Percentiles rank a stretch among this genome's conserved stretches.
Conservation (phyloP, 2,113 vertebrate genomes). For the Elephantulus edwardii region DNA sequence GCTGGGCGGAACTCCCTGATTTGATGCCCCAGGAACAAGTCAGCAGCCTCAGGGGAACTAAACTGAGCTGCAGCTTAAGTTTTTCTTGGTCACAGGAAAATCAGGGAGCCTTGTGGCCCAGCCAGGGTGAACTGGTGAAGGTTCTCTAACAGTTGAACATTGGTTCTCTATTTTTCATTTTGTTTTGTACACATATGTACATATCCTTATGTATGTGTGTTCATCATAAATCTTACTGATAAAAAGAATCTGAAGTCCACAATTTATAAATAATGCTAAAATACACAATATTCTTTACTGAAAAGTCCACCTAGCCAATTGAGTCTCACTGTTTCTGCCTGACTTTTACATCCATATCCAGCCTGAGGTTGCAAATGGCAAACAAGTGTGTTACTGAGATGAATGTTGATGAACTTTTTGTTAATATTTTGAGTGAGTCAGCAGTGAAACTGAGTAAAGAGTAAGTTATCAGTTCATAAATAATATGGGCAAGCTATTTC, state of each 20-base stretch:
- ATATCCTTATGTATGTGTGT: not conserved
- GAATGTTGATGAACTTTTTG: not conserved
- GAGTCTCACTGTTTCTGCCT: not conserved
- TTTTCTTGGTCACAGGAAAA: not conserved
- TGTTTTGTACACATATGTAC: not conserved
- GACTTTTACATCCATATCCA: not conserved
- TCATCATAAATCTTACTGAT: not conserved
- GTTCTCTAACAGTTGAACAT: not conserved
- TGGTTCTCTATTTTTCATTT: too few species aligned
- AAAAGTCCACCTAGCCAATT: not conserved
- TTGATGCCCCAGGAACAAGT: not conserved
- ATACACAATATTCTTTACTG: not conserved
- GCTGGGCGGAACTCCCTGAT: not conserved
- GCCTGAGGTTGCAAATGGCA: not conserved
- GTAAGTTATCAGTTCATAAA: not conserved
- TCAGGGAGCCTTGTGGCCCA: not conserved
- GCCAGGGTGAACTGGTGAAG: not conserved
- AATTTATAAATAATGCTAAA: slow-evolving; percentile 7
- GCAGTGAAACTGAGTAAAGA: not conserved
- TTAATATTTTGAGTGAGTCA: not conserved
- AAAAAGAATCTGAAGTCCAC: not conserved
- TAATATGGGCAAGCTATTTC: not conserved
- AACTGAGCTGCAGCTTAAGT: not conserved
- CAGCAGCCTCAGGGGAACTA: not conserved
- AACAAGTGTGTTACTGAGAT: not conserved